phyloP scores from a whole-genome alignment of 2,888 invertebrate genomes.

The Glyphotaelius pellucidus region DNA sequence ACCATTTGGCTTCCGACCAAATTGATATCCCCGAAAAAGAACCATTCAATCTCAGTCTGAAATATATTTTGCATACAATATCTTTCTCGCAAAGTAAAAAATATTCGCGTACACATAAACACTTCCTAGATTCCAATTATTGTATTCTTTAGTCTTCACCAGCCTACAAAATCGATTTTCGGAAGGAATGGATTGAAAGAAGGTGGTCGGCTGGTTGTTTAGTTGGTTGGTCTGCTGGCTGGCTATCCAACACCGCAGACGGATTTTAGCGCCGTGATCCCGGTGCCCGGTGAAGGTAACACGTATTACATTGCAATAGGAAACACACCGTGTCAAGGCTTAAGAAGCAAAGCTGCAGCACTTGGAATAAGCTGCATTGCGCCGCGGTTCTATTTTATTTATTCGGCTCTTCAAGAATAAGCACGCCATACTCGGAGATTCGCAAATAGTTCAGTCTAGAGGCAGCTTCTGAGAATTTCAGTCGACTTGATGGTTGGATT shows the following conservation, averaged over 20 bases:
- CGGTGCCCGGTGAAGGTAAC: background rate
- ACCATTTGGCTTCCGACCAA: conserved; percentile 9
- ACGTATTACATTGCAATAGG: background rate
- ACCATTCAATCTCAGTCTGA: background rate
- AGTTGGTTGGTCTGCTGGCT: conserved; percentile 2
- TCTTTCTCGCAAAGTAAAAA: background rate
- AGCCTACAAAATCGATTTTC: background rate
- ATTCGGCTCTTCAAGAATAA: background rate
- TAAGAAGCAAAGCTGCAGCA: background rate
- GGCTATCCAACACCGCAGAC: conserved; percentile 18
- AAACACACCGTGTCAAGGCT: conserved; percentile 27
- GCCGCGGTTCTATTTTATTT: background rate
- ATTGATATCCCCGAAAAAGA: background rate
- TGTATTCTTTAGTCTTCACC: background rate
- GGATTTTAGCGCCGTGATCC: background rate
- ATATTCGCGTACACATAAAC: background rate
- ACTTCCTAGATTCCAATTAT: background rate
- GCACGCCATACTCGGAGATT: background rate
- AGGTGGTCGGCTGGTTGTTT: background rate
- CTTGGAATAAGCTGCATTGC: conserved; percentile 38
- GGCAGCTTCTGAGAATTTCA: background rate
- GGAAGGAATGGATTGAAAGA: background rate
- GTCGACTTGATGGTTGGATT: background rate
- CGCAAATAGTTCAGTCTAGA: background rate
- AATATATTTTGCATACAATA: background rate